Base-by-base conservation (phyloP, 2,113 vertebrate genomes). In the Myrmecobius fasciatus region DNA sequence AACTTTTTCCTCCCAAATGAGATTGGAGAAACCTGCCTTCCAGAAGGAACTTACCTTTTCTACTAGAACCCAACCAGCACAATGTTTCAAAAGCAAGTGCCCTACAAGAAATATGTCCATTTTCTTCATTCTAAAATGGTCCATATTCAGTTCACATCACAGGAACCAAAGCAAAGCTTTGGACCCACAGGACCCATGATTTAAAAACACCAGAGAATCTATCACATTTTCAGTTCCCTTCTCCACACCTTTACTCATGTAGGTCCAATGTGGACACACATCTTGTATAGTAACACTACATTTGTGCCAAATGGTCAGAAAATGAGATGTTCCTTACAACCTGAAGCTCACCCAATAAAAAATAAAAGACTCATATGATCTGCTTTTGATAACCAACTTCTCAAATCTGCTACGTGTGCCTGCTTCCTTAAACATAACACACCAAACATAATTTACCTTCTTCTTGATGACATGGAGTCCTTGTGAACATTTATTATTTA, bases 11-110 rank as follows among this genome's bases (percentile, higher is more conserved):
- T 97, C 95, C 91, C 94, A 95, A 92, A 91, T 0, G 0, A 96
- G 94, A n/a, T 93, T 93, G 95, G 53, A 25, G 90, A 98, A 98
- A 98, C 96, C 97, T 95, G 90, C 90, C 53, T 83, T 91, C 94
- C 93, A 97, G 54, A 52, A 91, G 52, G 96, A 98, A 24, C 97
- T 94, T 90, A 97, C 97, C 95, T 98, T 97, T 97, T 94, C 97
- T 94, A 95, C 75, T 49, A 52, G 53, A 96, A 67, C 97, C 93
- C 53, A 95, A 46, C 89, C 92, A 28, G 10, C 83, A 95, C 7
- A 8, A 67, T 47, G 95, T 92, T 96, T 97, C 95, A 94, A 91
- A 56, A 97, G 90, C 94, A 96, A 94, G 92, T 91, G 90, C 94
- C 12, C 53, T 94, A 96, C 96, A 97, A 98, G 91, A 90, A 96